phyloP scores from a whole-genome alignment of 2,797 vertebrate species.

The Xenopus petersii region DNA sequence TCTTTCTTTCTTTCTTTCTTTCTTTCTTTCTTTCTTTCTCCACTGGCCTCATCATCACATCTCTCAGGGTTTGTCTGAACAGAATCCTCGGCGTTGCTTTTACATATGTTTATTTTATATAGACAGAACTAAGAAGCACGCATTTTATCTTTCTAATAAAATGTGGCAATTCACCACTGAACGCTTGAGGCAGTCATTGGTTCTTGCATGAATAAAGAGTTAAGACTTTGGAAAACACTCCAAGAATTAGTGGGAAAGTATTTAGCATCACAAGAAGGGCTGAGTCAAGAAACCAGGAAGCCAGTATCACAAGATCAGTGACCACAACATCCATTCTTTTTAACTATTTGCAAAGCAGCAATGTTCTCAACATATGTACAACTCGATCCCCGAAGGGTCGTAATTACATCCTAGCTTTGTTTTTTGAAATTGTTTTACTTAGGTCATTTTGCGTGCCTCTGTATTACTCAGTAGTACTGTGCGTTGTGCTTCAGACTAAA shows the following conservation, averaged over 20 bases:
- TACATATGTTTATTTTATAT: no score
- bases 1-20: no score
- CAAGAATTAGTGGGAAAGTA: constrained; percentile 35
- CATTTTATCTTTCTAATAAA: no score
- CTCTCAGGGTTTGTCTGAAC: no score
- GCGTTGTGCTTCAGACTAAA: background rate
- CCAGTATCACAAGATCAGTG: constrained; percentile 46
- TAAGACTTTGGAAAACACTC: constrained; percentile 23
- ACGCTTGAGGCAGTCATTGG: no score
- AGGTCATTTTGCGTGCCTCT: constrained; percentile 13
- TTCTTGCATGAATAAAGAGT: no score
- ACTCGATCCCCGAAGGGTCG: constrained; percentile 30
- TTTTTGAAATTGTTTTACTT: constrained; percentile 11
- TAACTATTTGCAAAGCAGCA: constrained; percentile 45
- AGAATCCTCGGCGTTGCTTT: no score
- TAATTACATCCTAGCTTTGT: constrained; percentile 46
- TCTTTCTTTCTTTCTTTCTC: no score
- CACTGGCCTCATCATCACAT: no score
- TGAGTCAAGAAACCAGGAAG: constrained; percentile 48
- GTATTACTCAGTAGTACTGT: constrained; percentile 19
- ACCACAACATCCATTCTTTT: constrained; percentile 45
- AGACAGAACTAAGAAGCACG: no score
- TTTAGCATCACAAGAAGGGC: constrained; percentile 40
- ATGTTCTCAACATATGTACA: constrained; percentile 41
- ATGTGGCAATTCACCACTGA: no score